These are phyloP conservation scores for Crossaster papposus DNA, from an alignment of 53 echinoderm and acorn worm genomes.

Conservation along the genomic window DNA sequence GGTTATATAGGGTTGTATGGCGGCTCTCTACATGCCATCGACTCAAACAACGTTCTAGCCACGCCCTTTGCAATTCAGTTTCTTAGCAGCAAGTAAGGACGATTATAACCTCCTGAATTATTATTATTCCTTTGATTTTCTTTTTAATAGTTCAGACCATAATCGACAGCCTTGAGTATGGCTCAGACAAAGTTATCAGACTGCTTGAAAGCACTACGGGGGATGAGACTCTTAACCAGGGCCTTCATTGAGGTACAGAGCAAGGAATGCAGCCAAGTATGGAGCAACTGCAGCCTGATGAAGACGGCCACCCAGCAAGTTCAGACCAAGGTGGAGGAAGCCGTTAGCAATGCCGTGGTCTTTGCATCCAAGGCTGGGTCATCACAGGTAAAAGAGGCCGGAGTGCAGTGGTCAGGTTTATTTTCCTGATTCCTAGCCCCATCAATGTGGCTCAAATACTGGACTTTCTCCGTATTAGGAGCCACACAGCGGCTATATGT, in stretches of 20 bases:
- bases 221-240: slow-evolving; percentile 77
- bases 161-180: slow-evolving; percentile 51
- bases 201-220: slow-evolving; percentile 71
- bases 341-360: slow-evolving; percentile 74
- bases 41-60: too few relatives aligned
- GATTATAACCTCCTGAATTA: too few relatives aligned
- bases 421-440: too few relatives aligned
- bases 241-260: slow-evolving; percentile 78
- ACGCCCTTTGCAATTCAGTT: too few relatives aligned
- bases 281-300: slow-evolving; percentile 81
- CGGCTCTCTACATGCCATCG: too few relatives aligned
- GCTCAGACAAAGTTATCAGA: slow-evolving; percentile 84
- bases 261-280: slow-evolving; percentile 67
- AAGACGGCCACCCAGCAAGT: slow-evolving; percentile 63
- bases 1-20: too few relatives aligned
- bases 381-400: slow-evolving; percentile 51
- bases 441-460: too few relatives aligned
- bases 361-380: slow-evolving; percentile 28
- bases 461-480: too few relatives aligned
- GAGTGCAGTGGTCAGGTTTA: neutral
- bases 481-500: too few relatives aligned
- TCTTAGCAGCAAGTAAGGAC: too few relatives aligned
- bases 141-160: neutral
- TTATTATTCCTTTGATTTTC: too few relatives aligned
- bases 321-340: slow-evolving; percentile 79